phyloP scores from a whole-genome alignment of 1,140 invertebrate genomes.

The Magallana angulata region DNA sequence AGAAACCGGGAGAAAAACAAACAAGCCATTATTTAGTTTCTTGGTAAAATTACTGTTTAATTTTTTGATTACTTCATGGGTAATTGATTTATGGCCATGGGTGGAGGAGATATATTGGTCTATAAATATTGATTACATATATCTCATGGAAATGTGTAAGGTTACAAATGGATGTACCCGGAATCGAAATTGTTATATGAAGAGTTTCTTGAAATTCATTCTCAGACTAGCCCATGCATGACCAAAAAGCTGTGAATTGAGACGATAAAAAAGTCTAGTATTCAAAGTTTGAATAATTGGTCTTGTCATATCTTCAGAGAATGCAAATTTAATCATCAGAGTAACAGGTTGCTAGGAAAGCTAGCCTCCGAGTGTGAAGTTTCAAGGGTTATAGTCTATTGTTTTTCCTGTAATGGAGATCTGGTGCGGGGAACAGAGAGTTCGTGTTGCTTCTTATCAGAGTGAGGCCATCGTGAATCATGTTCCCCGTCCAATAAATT shows the following conservation, averaged over 20 bases:
- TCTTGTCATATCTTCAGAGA: neutral
- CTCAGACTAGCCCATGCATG: neutral
- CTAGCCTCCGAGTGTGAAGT: slow-evolving; percentile 9
- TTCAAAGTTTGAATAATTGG: neutral
- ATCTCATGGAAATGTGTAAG: neutral
- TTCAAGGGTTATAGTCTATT: slow-evolving; percentile 28
- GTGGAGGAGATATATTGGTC: slow-evolving; percentile 7
- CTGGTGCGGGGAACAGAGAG: neutral
- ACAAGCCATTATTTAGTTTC: slow-evolving; percentile 8
- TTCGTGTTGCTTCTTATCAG: slow-evolving; percentile 17
- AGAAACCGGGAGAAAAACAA: slow-evolving; percentile 17
- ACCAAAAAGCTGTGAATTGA: too few species aligned
- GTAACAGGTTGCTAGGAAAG: neutral
- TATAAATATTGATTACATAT: slow-evolving; percentile 36
- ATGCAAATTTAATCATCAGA: slow-evolving; percentile 17
- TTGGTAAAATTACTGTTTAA: slow-evolving; percentile 21
- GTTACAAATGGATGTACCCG: neutral
- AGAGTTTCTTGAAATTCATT: neutral
- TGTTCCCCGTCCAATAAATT: slow-evolving; percentile 29
- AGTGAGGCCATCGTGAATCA: slow-evolving; percentile 7
- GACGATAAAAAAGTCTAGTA: too few species aligned
- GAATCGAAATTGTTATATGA: neutral
- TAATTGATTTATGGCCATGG: slow-evolving; percentile 13
- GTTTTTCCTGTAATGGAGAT: slow-evolving; percentile 7
- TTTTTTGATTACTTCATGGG: slow-evolving; percentile 2